Evolutionary conservation across 2,797 vertebrate genomes (phyloP).

Genomic region (Girardinus metallicus): DNA sequence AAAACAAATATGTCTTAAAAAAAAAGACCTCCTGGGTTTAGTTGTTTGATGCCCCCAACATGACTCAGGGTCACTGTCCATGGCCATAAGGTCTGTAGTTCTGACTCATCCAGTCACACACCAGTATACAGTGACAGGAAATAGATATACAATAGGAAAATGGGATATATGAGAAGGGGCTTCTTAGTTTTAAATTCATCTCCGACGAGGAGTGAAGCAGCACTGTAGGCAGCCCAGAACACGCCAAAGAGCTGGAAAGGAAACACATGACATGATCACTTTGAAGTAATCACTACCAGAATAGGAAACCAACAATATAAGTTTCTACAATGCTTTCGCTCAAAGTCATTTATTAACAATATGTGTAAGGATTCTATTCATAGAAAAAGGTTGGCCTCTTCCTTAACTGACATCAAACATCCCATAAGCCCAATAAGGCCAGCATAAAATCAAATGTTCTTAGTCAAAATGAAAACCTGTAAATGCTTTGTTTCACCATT

Average conservation of each 20-base stretch:
- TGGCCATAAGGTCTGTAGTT: conserved; percentile 58
- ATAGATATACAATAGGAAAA: conserved; percentile 99
- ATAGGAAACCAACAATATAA: background rate
- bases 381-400: background rate
- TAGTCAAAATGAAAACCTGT: background rate
- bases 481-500: background rate
- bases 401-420: background rate
- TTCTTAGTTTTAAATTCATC: conserved; percentile 99
- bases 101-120: conserved; percentile 82
- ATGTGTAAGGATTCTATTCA: background rate
- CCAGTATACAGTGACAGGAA: conserved; percentile 99
- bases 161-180: conserved; percentile 98
- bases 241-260: conserved; percentile 90
- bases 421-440: background rate
- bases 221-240: conserved; percentile 99
- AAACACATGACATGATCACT: background rate
- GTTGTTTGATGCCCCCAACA: conserved; percentile 16
- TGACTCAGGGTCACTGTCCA: conserved; percentile 60
- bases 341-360: background rate
- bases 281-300: background rate
- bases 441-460: background rate
- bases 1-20: conserved; percentile 30
- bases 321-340: background rate
- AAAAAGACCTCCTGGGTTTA: conserved; percentile 47
- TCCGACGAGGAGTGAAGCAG: conserved; percentile 95